Percentiles rank a stretch among this genome's conserved stretches.
These are phyloP conservation scores for Pseudachorutes palmiensis DNA, from an alignment of 1,140 invertebrate species.

Conservation along the genomic window DNA sequence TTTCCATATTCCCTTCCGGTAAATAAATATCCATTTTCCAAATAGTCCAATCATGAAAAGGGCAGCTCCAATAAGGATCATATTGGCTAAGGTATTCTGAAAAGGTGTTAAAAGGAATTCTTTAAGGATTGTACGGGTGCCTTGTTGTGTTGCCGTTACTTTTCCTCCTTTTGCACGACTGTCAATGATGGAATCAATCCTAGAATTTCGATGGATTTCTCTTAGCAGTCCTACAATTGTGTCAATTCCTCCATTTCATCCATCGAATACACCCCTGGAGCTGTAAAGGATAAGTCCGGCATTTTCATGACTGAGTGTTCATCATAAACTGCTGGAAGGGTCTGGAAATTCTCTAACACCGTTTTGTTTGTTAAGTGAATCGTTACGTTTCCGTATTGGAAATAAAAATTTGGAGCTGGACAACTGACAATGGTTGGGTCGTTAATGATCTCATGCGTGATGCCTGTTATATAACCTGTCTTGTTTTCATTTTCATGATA, in stretches of 20 bases:
- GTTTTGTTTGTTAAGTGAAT: not conserved
- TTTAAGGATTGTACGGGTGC: no score
- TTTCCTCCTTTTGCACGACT: no score
- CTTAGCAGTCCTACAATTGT: not conserved
- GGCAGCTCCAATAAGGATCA: no score
- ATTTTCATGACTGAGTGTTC: not conserved
- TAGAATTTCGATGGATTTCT: no score
- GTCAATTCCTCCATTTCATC: not conserved
- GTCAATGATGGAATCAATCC: no score
- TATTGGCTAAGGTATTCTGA: no score
- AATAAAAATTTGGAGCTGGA: not conserved
- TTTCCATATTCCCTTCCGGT: no score
- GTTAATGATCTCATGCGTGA: not conserved
- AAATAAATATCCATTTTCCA: no score
- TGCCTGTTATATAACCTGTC: not conserved
- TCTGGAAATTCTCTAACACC: not conserved
- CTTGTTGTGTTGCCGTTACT: no score
- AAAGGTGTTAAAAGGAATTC: no score
- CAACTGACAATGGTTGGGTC: no score
- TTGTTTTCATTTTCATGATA: not conserved
- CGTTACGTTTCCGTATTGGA: not conserved
- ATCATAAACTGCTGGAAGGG: not conserved
- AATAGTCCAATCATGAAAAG: no score
- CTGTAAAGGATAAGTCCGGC: not conserved
- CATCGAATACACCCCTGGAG: not conserved